Conservation (phyloP, 2,888 invertebrate genomes). For the Hypselothyrea guttata region DNA sequence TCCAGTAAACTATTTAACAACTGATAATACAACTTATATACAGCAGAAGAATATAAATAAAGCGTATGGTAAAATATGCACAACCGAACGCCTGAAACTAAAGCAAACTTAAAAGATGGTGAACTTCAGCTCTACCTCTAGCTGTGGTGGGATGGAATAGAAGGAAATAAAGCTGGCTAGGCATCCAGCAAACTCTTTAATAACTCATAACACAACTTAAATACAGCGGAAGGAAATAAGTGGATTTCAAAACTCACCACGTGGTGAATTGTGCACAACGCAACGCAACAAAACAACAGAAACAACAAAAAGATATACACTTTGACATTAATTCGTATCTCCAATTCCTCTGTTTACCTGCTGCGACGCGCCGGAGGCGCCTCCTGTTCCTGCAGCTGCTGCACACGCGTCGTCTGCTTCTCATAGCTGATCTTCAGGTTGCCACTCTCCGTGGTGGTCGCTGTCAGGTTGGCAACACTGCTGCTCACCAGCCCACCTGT, state of each 20-base stretch:
- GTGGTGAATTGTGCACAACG: slow-evolving; percentile 28
- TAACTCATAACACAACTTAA: too few relatives aligned
- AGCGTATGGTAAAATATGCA: too few relatives aligned
- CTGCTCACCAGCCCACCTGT: slow-evolving; percentile 54
- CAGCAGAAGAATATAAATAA: too few relatives aligned
- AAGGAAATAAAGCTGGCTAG: too few relatives aligned
- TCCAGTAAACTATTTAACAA: too few relatives aligned
- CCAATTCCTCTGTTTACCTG: slow-evolving; percentile 82
- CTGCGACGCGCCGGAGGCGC: slow-evolving; percentile 84
- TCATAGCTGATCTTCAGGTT: slow-evolving; percentile 84
- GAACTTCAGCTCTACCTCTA: too few relatives aligned
- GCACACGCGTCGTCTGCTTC: slow-evolving; percentile 83
- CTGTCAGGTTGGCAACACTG: slow-evolving; percentile 73
- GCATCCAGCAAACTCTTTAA: too few relatives aligned
- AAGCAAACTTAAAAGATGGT: too few relatives aligned
- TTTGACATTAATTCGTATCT: slow-evolving; percentile 9
- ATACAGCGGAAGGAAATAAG: neutral
- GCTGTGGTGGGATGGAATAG: too few relatives aligned
- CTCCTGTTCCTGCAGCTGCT: slow-evolving; percentile 82
- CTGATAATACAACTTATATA: too few relatives aligned
- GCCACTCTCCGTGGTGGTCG: slow-evolving; percentile 83
- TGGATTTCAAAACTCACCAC: slow-evolving; percentile 17
- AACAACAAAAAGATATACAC: too few relatives aligned
- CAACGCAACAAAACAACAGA: slow-evolving; percentile 56
- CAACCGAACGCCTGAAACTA: too few relatives aligned